Evolutionary conservation across 2,113 vertebrate genomes (phyloP), one percentile per base, ranked within the genome.

Genomic region (Thamnophis sirtalis): DNA sequence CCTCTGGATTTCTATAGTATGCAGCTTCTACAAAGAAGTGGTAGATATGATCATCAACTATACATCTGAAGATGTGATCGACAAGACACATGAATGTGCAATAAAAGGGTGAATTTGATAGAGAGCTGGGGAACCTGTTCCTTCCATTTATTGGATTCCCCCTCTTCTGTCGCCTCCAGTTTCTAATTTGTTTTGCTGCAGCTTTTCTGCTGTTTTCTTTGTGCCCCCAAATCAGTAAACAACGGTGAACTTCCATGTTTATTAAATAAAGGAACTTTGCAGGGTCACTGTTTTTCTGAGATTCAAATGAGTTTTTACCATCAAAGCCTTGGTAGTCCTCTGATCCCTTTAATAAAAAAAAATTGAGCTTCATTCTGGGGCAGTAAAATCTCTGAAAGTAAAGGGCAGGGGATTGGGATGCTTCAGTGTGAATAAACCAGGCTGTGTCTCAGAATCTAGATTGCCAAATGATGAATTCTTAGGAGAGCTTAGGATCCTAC

Each of bases 221-320:
- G 94, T 28, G 53, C 24, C 0, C 0, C 28, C 80, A 92, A 86
- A 87, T 94, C 60, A 95, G 73, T 90, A 90, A 3, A 0, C 28
- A 89, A 87, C 80, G 21, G 33, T 87, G 95, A 94, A 60, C 63
- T 84, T 91, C 49, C 1, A 1, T 89, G 92, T 50, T 94, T 92
- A 94, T 94, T 95, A 91, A 95, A 94, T 26, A 68, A 54, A 13
- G 0, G 1, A 93, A 89, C 55, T 89, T 73, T 89, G 68, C 11
- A 4, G 95, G 92, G 91, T 95, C 92, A 68, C 55, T 19, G 88
- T 55, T 92, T 55, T 93, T 93, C 92, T 93, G 88, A 93, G 89
- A 94, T 95, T 94, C 93, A 95, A 93, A 96, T 93, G 91, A 94
- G 49, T 0, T 3, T 91, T 95, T 19, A 84, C 92, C 84, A 94